These are phyloP conservation scores for Coelopa pilipes DNA, from an alignment of 2,888 invertebrate species.

Conservation along the genomic window DNA sequence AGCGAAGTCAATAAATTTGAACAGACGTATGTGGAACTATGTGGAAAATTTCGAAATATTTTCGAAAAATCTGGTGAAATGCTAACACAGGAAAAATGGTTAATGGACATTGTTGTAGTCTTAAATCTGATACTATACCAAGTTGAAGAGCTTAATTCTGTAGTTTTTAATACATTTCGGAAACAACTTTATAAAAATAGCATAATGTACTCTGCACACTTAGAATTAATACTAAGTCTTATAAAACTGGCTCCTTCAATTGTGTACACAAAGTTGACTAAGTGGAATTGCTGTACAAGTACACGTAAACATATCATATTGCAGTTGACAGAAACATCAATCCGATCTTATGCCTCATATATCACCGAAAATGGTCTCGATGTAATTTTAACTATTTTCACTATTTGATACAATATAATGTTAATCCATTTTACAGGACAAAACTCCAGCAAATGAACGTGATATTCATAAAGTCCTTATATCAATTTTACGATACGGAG, in stretches of 20 bases:
- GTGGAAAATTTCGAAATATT: slow-evolving; percentile 51
- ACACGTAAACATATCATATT: slow-evolving; percentile 56
- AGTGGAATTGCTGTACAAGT: slow-evolving; percentile 55
- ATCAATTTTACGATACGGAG: slow-evolving; percentile 48
- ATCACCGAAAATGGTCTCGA: background rate
- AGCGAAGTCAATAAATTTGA: slow-evolving; percentile 45
- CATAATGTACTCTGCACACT: slow-evolving; percentile 38
- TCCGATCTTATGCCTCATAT: slow-evolving; percentile 34
- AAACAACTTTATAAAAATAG: slow-evolving; percentile 19
- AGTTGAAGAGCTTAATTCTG: slow-evolving; percentile 43
- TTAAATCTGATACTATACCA: slow-evolving; percentile 49
- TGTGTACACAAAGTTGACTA: slow-evolving; percentile 47
- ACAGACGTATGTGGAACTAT: slow-evolving; percentile 46
- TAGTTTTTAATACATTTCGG: slow-evolving; percentile 51
- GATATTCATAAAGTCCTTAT: slow-evolving; percentile 39
- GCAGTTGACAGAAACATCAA: slow-evolving; percentile 47
- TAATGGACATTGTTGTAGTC: slow-evolving; percentile 50
- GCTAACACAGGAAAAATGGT: slow-evolving; percentile 53
- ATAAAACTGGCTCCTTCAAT: slow-evolving; percentile 50
- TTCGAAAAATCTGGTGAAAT: slow-evolving; percentile 48
- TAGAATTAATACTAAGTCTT: slow-evolving; percentile 51
- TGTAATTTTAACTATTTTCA: background rate
- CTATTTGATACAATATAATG: slow-evolving; percentile 20
- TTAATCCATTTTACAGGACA: slow-evolving; percentile 27
- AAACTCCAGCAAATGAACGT: slow-evolving; percentile 18